Evolutionary conservation across 2,797 vertebrate genomes (phyloP).

Genomic region (Myripristis jacobus): DNA sequence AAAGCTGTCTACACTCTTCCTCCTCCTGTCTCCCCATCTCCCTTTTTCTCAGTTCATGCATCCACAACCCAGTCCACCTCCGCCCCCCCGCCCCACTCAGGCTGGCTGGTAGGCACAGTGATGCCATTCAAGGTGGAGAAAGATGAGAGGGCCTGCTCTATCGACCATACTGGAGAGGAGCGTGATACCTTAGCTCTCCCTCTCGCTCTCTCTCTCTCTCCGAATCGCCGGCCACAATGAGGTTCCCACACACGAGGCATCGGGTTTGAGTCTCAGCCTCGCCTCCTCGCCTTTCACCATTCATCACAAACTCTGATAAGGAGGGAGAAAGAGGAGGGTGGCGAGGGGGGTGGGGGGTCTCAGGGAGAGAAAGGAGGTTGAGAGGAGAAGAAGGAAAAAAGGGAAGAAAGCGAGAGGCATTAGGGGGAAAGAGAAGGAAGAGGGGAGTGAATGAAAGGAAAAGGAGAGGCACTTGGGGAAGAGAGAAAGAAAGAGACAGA

Average conservation of each 20-base stretch:
- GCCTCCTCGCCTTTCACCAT: slow-evolving; percentile 79
- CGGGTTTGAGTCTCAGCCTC: slow-evolving; percentile 71
- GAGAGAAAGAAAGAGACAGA: slow-evolving; percentile 30
- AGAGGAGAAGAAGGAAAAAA: not conserved
- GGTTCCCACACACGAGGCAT: slow-evolving; percentile 82
- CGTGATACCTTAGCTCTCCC: slow-evolving; percentile 61
- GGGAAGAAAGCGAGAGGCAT: slow-evolving; percentile 38
- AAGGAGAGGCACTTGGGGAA: slow-evolving; percentile 52
- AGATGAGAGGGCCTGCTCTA: slow-evolving; percentile 75
- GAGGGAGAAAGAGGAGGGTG: slow-evolving; percentile 48
- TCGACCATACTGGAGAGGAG: slow-evolving; percentile 61
- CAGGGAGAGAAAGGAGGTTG: slow-evolving; percentile 13
- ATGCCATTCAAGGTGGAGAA: slow-evolving; percentile 67
- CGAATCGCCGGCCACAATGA: slow-evolving; percentile 66
- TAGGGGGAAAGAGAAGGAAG: slow-evolving; percentile 53
- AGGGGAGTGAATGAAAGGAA: slow-evolving; percentile 46
- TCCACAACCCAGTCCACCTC: slow-evolving; percentile 31
- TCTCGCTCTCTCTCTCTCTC: slow-evolving; percentile 42
- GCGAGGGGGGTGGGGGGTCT: slow-evolving; percentile 1
- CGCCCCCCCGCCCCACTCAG: not conserved
- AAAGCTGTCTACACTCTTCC: slow-evolving; percentile 13
- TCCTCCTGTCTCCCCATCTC: slow-evolving; percentile 37
- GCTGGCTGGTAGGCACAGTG: slow-evolving; percentile 52
- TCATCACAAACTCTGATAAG: slow-evolving; percentile 71
- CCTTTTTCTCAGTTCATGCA: slow-evolving; percentile 60